Percentiles rank a stretch among this genome's conserved stretches.
phyloP scores from a whole-genome alignment of 2,113 vertebrate genomes.

The Rhadina sibilatrix region DNA sequence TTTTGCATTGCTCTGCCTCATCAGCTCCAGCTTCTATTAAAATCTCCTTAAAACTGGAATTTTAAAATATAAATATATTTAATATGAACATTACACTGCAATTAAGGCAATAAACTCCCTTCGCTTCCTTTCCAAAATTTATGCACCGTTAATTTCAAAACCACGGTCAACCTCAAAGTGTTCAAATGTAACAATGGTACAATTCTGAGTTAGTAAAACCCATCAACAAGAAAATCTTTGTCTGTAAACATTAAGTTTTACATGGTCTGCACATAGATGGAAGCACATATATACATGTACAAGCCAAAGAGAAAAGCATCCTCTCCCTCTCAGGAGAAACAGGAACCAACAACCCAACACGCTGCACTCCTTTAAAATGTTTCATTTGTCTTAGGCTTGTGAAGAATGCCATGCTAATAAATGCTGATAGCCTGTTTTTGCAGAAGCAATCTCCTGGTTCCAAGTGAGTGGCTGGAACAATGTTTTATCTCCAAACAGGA shows the following conservation, averaged over 20 bases:
- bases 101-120: conserved; percentile 25
- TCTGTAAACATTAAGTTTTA: not conserved
- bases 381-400: conserved; percentile 17
- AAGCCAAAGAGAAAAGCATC: not conserved
- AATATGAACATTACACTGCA: conserved; percentile 43
- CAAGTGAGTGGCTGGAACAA: not conserved
- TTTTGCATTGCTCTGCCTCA: conserved; percentile 59
- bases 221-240: not conserved
- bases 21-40: conserved; percentile 57
- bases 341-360: not conserved
- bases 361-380: not conserved
- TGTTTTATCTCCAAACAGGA: not conserved
- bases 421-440: conserved; percentile 1
- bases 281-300: not conserved
- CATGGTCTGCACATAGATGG: accelerated
- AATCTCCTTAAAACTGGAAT: conserved; percentile 36
- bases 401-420: conserved; percentile 4
- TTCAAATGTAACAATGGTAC: not conserved
- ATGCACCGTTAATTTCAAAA: not conserved
- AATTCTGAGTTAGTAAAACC: not conserved
- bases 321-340: not conserved
- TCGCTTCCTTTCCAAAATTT: not conserved
- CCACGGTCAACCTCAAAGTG: not conserved
- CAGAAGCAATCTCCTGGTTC: conserved; percentile 32
- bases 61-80: conserved; percentile 55